These are phyloP conservation scores for Macrosoma leucophasiata DNA, from an alignment of 2,888 invertebrate genomes.

Conservation along the genomic window DNA sequence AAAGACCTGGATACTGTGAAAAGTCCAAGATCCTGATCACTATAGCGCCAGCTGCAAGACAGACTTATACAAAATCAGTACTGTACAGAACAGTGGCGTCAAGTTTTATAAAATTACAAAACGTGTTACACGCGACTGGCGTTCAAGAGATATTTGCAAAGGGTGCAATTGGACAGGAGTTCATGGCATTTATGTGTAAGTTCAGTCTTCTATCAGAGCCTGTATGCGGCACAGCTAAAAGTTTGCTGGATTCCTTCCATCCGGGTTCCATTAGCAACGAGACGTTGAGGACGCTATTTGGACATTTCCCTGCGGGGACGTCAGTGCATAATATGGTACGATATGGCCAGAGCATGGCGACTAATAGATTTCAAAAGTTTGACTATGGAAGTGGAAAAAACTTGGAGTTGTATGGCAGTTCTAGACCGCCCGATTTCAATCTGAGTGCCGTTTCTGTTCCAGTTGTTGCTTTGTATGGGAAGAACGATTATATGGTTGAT, in stretches of 20 bases:
- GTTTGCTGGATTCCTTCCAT: constrained; percentile 39
- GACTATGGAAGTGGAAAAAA: constrained; percentile 45
- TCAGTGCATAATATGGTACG: constrained; percentile 45
- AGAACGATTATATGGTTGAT: constrained; percentile 76
- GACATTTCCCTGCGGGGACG: constrained; percentile 50
- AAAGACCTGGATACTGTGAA: constrained; percentile 77
- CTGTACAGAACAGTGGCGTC: constrained; percentile 29
- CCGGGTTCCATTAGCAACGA: constrained; percentile 42
- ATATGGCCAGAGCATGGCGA: constrained; percentile 45
- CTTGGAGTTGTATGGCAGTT: constrained; percentile 38
- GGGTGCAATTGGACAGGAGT: constrained; percentile 40
- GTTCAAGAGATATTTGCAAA: constrained; percentile 42
- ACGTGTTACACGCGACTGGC: constrained; percentile 29
- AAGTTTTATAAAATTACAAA: constrained; percentile 28
- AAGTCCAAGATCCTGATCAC: constrained; percentile 77
- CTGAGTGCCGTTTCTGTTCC: constrained; percentile 42
- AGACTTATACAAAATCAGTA: constrained; percentile 54
- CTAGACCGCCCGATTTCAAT: constrained; percentile 43
- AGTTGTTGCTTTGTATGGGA: constrained; percentile 44
- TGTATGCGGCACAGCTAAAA: constrained; percentile 32
- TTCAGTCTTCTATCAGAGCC: constrained; percentile 31
- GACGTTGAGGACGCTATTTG: constrained; percentile 36
- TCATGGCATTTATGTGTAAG: constrained; percentile 44
- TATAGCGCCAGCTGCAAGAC: constrained; percentile 77
- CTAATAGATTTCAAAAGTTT: constrained; percentile 42